A percentile compares a stretch with the other conserved stretches of the same genome.
Conservation (phyloP, 2,113 vertebrate species). For the Stegostoma tigrinum region DNA sequence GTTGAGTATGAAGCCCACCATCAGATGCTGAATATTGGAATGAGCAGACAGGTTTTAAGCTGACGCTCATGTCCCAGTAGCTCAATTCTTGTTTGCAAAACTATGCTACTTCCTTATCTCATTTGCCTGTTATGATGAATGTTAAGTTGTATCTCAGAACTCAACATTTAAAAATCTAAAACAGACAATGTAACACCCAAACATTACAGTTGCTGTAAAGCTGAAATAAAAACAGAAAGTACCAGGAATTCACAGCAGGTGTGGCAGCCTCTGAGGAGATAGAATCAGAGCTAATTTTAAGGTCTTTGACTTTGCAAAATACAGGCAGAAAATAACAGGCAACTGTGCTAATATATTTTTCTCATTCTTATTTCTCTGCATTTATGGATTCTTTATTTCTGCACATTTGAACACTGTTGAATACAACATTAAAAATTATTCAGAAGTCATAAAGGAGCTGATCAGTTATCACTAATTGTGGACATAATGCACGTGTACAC, state of each 20-base stretch:
- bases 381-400: background rate
- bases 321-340: background rate
- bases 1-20: background rate
- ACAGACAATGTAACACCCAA: background rate
- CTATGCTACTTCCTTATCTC: background rate
- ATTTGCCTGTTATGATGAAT: background rate
- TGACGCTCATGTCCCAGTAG: background rate
- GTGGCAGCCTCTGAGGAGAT: too few relatives aligned
- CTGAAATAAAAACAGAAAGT: too few relatives aligned
- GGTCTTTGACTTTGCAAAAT: too few relatives aligned
- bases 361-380: background rate
- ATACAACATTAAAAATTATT: background rate
- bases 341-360: background rate
- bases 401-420: background rate
- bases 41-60: background rate
- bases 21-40: background rate
- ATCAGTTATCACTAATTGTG: background rate
- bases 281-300: too few relatives aligned
- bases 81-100: background rate
- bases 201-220: too few relatives aligned
- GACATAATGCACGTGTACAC: background rate
- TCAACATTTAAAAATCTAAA: background rate
- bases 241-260: too few relatives aligned
- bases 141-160: background rate
- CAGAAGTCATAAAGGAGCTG: background rate